A percentile compares a stretch with the other conserved stretches of the same genome.
Conservation (phyloP, 2,888 invertebrate genomes). For the Papilio demoleus region DNA sequence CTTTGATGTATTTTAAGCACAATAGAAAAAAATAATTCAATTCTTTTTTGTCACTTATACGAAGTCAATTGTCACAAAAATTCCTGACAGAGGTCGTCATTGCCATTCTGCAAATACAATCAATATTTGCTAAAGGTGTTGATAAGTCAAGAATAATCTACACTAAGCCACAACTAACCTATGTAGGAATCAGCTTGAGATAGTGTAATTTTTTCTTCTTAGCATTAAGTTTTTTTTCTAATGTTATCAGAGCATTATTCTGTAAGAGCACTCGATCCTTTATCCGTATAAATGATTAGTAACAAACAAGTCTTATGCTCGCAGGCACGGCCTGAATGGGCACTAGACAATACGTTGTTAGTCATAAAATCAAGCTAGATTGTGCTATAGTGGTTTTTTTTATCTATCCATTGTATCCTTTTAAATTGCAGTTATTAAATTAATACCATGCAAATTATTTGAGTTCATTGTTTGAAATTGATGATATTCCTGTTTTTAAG, state of each 20-base stretch:
- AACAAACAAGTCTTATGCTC: conserved; percentile 3
- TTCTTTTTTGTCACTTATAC: too few relatives aligned
- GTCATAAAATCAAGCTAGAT: conserved; percentile 31
- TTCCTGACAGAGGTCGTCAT: too few relatives aligned
- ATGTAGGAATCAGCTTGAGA: too few relatives aligned
- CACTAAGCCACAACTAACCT: too few relatives aligned
- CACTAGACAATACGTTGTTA: conserved; percentile 36
- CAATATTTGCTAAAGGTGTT: too few relatives aligned
- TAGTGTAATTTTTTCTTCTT: too few relatives aligned
- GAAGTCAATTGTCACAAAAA: too few relatives aligned
- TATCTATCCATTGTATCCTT: conserved; percentile 30
- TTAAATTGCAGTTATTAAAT: conserved; percentile 32
- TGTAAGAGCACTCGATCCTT: conserved; percentile 8
- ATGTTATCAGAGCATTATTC: not conserved
- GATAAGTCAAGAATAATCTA: too few relatives aligned
- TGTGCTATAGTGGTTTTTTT: conserved; percentile 14
- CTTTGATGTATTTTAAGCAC: too few relatives aligned
- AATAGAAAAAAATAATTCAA: too few relatives aligned
- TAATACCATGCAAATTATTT: conserved; percentile 13
- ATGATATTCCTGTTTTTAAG: not conserved
- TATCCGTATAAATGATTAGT: conserved; percentile 17
- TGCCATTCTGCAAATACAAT: too few relatives aligned
- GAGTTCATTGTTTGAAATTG: not conserved
- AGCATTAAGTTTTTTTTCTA: not conserved
- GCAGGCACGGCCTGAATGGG: conserved; percentile 14